Base-by-base conservation (phyloP, 2,113 vertebrate species). In the Channa maculata region DNA sequence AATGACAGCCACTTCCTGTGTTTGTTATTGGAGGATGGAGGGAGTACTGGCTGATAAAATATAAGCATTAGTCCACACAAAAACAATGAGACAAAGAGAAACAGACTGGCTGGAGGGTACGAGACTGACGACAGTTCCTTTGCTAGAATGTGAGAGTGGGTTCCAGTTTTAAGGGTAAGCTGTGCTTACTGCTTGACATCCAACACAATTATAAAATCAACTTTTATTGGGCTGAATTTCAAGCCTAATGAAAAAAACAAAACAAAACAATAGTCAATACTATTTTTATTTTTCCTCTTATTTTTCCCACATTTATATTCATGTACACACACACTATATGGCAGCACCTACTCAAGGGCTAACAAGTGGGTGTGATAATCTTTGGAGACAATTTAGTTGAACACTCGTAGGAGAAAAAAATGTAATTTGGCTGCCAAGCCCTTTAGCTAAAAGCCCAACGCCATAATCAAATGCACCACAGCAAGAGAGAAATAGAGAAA, bases 341-440 rank as follows among this genome's bases (percentile, higher is more conserved):
- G 80, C 55, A 73, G n/a, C 80, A 64, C 61, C 75, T 59, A 79
- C 43, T 44, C 72, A 80, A 73, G 77, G 58, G 71, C 80, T 64
- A 73, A 79, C 65, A 63, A 83, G 84, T 82, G 80, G 91, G 81
- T 76, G 82, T 49, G 58, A 76, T 87, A 80, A 90, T 88, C 75
- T 82, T 54, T 73, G 50, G 80, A 86, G 81, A 77, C 81, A 77
- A 59, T 53, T 86, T 79, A 83, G 77, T 75, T 87, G 74, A 78
- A 79, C 80, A 65, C 74, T 76, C 38, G 41, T 65, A 61, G 79
- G 71, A 87, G 75, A 84, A 84, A 91, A 24, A 87, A 76, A 83
- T 90, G 90, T 90, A 82, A 91, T 92, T 91, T 86, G 83, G 75
- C 91, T 88, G 91, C 88, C 91, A 86, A 90, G 86, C 88, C 89